phyloP scores from a whole-genome alignment of 2,797 vertebrate genomes.

The Florisuga fusca region DNA sequence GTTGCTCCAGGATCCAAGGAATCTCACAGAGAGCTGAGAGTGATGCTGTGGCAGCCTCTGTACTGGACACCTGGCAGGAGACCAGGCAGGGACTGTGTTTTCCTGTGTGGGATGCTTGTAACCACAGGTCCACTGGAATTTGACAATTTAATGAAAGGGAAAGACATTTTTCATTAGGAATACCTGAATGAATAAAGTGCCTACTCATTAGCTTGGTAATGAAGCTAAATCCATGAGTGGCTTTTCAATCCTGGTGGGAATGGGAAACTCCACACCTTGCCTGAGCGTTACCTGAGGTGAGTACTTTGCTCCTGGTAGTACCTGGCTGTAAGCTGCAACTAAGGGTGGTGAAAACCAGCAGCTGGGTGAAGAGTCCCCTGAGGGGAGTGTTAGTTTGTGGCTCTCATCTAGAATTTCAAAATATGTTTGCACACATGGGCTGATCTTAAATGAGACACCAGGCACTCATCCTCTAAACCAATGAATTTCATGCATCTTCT shows the following conservation, averaged over 20 bases:
- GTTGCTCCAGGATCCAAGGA: background rate
- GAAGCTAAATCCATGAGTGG: conserved; percentile 5
- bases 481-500: background rate
- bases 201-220: background rate
- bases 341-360: background rate
- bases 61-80: background rate
- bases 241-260: background rate
- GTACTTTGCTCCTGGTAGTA: background rate
- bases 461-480: background rate
- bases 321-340: background rate
- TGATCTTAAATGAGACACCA: background rate
- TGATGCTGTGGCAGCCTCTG: background rate
- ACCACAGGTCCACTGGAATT: background rate
- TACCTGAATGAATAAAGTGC: background rate
- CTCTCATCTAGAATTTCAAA: background rate
- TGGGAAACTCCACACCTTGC: background rate
- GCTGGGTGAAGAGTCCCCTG: background rate
- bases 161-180: conserved; percentile 9
- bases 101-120: background rate
- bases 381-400: background rate
- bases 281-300: background rate
- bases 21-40: background rate
- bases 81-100: background rate
- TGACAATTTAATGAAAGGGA: background rate
- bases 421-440: background rate